Evolutionary conservation across 1,140 invertebrate genomes (phyloP).

Genomic region (Brachionus rotundiformis): DNA sequence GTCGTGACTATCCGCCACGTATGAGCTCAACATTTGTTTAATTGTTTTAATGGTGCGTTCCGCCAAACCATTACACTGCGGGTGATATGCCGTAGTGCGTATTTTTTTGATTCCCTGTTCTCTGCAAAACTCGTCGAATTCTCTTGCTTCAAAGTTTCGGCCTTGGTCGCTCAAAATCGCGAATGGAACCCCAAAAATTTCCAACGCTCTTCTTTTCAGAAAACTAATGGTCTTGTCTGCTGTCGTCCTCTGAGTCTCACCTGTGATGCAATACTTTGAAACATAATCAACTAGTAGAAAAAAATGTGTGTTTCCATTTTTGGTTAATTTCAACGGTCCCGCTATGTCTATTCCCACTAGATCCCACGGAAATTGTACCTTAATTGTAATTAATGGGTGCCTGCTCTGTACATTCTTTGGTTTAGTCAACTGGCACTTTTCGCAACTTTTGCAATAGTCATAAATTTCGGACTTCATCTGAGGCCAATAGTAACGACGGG

Average conservation of each 20-base stretch:
- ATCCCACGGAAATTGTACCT: neutral
- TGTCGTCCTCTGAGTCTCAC: conserved; percentile 53
- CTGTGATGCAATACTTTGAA: conserved; percentile 57
- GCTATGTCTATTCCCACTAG: conserved; percentile 56
- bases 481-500: neutral
- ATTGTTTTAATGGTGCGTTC: conserved; percentile 57
- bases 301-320: conserved; percentile 56
- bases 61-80: conserved; percentile 57
- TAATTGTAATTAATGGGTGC: neutral
- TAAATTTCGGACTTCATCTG: neutral
- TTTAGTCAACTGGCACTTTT: neutral
- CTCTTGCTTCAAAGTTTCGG: no score
- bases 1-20: neutral
- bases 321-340: conserved; percentile 55
- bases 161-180: no score
- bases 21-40: conserved; percentile 50
- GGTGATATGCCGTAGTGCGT: conserved; percentile 56
- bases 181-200: no score
- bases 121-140: no score
- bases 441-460: neutral
- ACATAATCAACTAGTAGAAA: conserved; percentile 57
- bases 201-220: no score
- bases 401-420: neutral
- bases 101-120: conserved; percentile 13
- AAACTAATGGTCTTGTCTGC: neutral